These are phyloP conservation scores for Aporrectodea caliginosa DNA, from an alignment of 1,140 invertebrate genomes.

Conservation along the genomic window DNA sequence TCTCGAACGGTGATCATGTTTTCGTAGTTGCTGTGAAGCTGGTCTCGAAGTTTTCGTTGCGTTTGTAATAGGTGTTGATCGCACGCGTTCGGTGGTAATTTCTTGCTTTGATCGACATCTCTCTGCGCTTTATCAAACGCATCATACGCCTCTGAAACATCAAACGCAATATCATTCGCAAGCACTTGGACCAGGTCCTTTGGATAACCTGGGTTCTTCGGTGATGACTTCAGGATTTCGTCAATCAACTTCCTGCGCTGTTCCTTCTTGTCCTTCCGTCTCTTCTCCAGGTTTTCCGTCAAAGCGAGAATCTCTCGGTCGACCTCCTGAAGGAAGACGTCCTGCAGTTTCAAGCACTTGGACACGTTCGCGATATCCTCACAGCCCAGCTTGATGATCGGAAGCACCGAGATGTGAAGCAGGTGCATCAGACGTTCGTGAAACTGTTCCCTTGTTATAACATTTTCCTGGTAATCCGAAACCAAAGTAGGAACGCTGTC, in stretches of 20 bases:
- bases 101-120: not conserved
- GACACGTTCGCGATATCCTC: conserved; percentile 8
- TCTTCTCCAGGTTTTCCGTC: not conserved
- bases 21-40: not conserved
- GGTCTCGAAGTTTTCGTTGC: not conserved
- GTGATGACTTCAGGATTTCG: not conserved
- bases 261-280: not conserved
- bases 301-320: not conserved
- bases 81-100: not conserved
- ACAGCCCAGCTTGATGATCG: conserved; percentile 9
- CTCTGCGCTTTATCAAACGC: not conserved
- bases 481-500: conserved; percentile 19
- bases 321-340: not conserved
- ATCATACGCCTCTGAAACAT: not conserved
- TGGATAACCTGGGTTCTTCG: not conserved
- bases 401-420: conserved; percentile 8
- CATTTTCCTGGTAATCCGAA: not conserved
- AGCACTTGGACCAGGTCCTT: not conserved
- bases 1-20: not conserved
- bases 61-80: not conserved
- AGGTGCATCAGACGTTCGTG: conserved; percentile 8
- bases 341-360: not conserved
- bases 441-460: conserved; percentile 7
- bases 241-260: not conserved
- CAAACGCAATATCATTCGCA: not conserved